Percentiles rank a stretch among this genome's conserved stretches.
These are phyloP conservation scores for Emydocephalus ijimae DNA, from an alignment of 2,113 vertebrate genomes.

Conservation along the genomic window DNA sequence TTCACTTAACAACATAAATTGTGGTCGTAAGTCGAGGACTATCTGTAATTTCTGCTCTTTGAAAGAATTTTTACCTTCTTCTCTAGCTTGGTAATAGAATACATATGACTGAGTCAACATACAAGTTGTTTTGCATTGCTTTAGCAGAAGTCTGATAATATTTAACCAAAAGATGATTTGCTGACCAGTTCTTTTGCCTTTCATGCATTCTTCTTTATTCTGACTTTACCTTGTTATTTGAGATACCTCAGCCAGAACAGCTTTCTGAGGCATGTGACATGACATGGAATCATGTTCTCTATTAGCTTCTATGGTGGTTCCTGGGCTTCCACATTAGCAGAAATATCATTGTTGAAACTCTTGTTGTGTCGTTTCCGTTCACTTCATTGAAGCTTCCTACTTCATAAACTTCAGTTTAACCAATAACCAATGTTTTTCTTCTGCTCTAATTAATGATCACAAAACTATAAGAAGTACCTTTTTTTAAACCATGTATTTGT, in stretches of 20 bases:
- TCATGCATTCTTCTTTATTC: background rate
- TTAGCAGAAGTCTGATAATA: background rate
- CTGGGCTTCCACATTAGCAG: background rate
- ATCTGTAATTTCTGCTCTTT: background rate
- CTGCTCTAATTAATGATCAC: background rate
- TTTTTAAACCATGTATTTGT: background rate
- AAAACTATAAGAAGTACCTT: background rate
- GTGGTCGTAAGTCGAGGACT: no score
- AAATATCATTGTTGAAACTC: background rate
- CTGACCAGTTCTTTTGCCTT: background rate
- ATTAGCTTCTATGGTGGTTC: background rate
- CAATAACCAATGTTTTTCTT: background rate
- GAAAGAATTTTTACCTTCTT: background rate
- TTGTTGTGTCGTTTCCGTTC: background rate
- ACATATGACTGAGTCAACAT: background rate
- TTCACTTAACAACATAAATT: no score
- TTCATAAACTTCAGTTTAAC: conserved; percentile 12
- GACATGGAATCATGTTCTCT: background rate
- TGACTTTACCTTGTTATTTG: background rate
- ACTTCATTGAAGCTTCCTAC: background rate
- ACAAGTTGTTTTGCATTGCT: background rate
- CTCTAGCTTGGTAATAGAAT: background rate
- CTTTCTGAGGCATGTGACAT: background rate
- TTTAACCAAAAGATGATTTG: background rate
- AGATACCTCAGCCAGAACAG: background rate